These are phyloP conservation scores for Eulemur mongoz DNA, from an alignment of 2,797 vertebrate genomes.

Conservation along the genomic window DNA sequence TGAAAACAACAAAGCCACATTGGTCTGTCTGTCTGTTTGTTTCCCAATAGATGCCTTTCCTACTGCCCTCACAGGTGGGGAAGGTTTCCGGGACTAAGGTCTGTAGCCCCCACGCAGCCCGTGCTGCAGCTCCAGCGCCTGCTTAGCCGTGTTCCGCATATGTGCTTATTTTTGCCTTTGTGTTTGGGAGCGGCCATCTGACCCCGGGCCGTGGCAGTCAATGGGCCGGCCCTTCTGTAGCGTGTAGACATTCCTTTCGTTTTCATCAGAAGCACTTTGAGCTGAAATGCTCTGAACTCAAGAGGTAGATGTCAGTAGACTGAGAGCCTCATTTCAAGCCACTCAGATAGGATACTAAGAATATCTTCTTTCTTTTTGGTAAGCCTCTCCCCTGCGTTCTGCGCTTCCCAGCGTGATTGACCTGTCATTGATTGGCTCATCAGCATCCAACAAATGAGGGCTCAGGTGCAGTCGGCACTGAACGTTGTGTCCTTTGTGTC, in stretches of 20 bases:
- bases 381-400: background rate
- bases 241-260: background rate
- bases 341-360: background rate
- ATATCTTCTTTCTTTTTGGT: background rate
- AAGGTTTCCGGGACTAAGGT: constrained; percentile 90
- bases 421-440: background rate
- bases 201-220: background rate
- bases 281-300: background rate
- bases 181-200: constrained; percentile 65
- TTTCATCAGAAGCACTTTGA: background rate
- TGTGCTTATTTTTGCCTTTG: constrained; percentile 81
- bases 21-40: constrained; percentile 77
- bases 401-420: background rate
- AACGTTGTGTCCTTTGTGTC: background rate
- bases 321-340: rapidly evolving
- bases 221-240: background rate
- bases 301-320: background rate
- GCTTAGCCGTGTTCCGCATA: constrained; percentile 70
- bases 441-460: background rate
- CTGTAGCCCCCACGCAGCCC: constrained; percentile 85
- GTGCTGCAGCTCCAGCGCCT: constrained; percentile 74
- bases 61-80: constrained; percentile 92
- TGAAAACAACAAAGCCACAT: constrained; percentile 70
- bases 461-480: background rate
- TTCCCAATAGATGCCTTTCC: constrained; percentile 87